Evolutionary conservation across 2,797 vertebrate species (phyloP), one percentile per base, ranked within the genome.

Genomic region (Sus cebifrons): DNA sequence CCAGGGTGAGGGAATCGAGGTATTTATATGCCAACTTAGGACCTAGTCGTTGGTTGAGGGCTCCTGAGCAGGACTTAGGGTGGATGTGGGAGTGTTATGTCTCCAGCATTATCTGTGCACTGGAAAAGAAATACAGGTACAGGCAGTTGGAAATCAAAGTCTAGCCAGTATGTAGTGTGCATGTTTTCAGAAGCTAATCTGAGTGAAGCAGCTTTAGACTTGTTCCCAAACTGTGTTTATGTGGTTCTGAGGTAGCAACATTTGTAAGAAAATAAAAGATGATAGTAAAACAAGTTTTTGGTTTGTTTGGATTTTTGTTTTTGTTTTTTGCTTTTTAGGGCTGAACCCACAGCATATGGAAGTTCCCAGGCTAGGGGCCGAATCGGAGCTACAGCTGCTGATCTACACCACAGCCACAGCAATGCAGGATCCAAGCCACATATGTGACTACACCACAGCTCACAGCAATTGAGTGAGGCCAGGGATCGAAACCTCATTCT

Each of bases 211-310:
- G 62, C n/a, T 86, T 86, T 86, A 93, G 60, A 52, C 25, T 15
- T 44, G 15, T 40, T 82, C 32, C 49, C 11, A 81, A 49, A 75
- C 32, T 56, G 6, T 65, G 6, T 54, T 60, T 68, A 17, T 11
- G 10, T 86, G 27, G 14, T 86, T 91, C 7, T 44, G 32, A 91
- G 52, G 36, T 62, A 60, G n/a, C 40, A 73, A 9, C 73, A 60
- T 62, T 68, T 94, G n/a, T 68, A 60, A 49, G 73, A 86, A 75
- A 95, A 44, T 29, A 73, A 78, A 44, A 67, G 62, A 49, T 49
- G 23, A 67, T 40, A 32, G 18, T 60, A 78, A 21, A 16, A 52
- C 18, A 67, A 12, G 6, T 86, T 81, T 52, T 36, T 36, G 36
- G 44, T 49, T 49, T 49, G 44, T 49, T 49, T 49, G 44, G 6